Evolutionary conservation across 1,140 invertebrate species (phyloP), one percentile per base, ranked within the genome.

Genomic region (Globodera ellingtonae): DNA sequence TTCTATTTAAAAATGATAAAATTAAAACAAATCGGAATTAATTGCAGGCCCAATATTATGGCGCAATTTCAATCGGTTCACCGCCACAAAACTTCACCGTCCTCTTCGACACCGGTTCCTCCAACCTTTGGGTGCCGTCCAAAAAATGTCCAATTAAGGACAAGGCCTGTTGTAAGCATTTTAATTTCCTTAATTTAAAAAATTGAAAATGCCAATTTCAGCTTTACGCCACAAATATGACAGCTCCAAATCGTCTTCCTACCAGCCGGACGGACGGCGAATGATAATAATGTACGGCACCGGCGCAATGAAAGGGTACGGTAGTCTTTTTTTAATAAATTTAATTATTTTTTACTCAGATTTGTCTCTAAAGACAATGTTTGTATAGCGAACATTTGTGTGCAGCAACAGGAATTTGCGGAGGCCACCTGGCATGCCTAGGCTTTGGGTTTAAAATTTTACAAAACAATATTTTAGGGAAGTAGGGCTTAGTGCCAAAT

Each of bases 151-250:
- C 94, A 85, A 91, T 93, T 81, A 94, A 94, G 47, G 97, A 98
- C 86, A 52, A 98, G 86, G 97, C 97, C 71, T 99, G 97, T 90
- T 91, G 95, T 94, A 92, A 93, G 94, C 93, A 35, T 35, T 35
- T 35, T 52, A 9, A 2, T 1, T 35, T 35, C 7, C 7, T 52
- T 35, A 77, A 24, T 78, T 74, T 80, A 75, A n/a, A 15, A 72
- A n/a, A 56, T 44, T 24, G 18, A n/a, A 15, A 8, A 48, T 83
- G 85, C 81, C 86, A 35, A 35, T 91, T 91, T 72, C 88, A 95
- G 94, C 94, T 87, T 86, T 94, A 6, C 97, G 98, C 90, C 94
- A 96, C 87, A 98, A 98, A 91, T 99, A 99, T 90, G 93, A 99
- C 91, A 93, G 93, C 84, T 91, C 84, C 48, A 94, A 94, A 89